These are phyloP conservation scores for Lepidochitona cinerea DNA, from an alignment of 2,888 invertebrate species.

Conservation along the genomic window DNA sequence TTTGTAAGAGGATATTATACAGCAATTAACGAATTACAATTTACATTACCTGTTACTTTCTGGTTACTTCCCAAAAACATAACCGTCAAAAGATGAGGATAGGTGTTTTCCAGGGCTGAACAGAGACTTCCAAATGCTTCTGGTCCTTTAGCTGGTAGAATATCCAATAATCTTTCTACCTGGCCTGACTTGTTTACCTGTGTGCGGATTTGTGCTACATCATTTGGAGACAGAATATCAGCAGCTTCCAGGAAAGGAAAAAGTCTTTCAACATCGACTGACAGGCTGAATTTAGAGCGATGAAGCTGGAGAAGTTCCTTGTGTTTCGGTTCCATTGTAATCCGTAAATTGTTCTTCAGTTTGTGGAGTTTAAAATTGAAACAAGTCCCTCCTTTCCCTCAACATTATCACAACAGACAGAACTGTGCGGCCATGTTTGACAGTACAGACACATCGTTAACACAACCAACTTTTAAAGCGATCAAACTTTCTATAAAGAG, in stretches of 20 bases:
- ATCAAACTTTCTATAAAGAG: neutral
- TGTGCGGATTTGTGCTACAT: slow-evolving; percentile 50
- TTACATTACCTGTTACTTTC: slow-evolving; percentile 10
- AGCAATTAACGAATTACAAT: too few species aligned
- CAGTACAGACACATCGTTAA: neutral
- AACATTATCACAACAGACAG: neutral
- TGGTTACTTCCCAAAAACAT: slow-evolving; percentile 51
- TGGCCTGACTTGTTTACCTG: slow-evolving; percentile 44
- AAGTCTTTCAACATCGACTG: slow-evolving; percentile 49
- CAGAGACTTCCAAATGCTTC: slow-evolving; percentile 50
- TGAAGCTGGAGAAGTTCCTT: slow-evolving; percentile 54
- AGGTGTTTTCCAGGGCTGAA: slow-evolving; percentile 50
- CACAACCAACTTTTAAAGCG: neutral
- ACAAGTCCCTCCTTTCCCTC: neutral
- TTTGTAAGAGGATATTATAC: too few species aligned
- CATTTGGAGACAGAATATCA: slow-evolving; percentile 43
- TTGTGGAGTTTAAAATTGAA: too few species aligned
- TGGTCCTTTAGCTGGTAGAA: slow-evolving; percentile 49
- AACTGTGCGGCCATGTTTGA: neutral
- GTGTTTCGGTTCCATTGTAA: slow-evolving; percentile 48
- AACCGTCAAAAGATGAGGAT: slow-evolving; percentile 55
- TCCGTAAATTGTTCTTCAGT: neutral
- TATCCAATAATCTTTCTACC: slow-evolving; percentile 55
- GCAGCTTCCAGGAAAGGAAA: slow-evolving; percentile 47
- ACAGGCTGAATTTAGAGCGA: slow-evolving; percentile 45